Evolutionary conservation across 2,113 vertebrate genomes (phyloP).

Genomic region (Erythrolamprus reginae): DNA sequence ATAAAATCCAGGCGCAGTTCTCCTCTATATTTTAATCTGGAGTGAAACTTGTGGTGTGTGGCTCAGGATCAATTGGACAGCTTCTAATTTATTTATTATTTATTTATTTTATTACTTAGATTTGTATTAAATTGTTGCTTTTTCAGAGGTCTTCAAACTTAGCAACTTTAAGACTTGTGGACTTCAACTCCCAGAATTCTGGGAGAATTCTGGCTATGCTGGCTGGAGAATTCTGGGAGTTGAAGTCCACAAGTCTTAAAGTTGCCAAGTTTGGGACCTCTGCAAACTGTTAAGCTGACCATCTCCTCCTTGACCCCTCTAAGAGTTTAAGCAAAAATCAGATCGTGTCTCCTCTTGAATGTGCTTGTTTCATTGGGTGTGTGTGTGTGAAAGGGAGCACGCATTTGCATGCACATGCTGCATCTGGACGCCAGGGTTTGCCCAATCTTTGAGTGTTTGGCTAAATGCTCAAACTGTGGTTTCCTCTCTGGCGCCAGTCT

Average conservation of each 20-base stretch:
- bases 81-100: too few species aligned
- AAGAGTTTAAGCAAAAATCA: constrained; percentile 72
- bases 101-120: too few species aligned
- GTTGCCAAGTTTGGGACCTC: too few species aligned
- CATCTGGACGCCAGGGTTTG: constrained; percentile 93
- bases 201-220: too few species aligned
- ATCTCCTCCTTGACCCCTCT: constrained; percentile 72
- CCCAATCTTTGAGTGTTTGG: constrained; percentile 92
- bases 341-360: constrained; percentile 50
- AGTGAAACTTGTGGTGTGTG: constrained; percentile 2
- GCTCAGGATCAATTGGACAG: constrained; percentile 62
- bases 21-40: neutral
- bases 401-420: constrained; percentile 63
- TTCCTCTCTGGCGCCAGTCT: constrained; percentile 97
- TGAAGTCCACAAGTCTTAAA: too few species aligned
- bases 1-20: neutral
- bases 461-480: constrained; percentile 96
- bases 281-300: constrained; percentile 78
- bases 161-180: too few species aligned
- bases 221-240: too few species aligned
- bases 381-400: neutral
- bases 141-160: too few species aligned
- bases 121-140: constrained; percentile 82
- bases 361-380: constrained; percentile 57
- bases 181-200: too few species aligned